Conservation (phyloP, 2,888 invertebrate genomes). For the Drosophila kanekoi region DNA sequence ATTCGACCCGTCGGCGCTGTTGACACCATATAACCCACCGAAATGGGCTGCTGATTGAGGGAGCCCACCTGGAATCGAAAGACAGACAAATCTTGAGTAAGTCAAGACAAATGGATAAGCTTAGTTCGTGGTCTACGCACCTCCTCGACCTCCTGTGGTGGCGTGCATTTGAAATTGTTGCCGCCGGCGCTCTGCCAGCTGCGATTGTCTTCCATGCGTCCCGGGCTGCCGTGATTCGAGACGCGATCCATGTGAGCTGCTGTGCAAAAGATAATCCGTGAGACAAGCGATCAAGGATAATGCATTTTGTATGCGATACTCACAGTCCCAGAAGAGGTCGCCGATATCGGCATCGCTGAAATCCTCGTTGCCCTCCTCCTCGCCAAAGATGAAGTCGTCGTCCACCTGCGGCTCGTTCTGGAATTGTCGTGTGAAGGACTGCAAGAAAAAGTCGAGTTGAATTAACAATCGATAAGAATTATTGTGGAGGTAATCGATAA, state of each 20-base stretch:
- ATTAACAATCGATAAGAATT: not conserved
- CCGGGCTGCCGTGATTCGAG: conserved; percentile 87
- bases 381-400: conserved; percentile 87
- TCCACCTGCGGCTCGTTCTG: conserved; percentile 86
- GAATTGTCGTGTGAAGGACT: conserved; percentile 83
- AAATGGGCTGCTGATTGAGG: conserved; percentile 98
- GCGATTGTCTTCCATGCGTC: conserved; percentile 85
- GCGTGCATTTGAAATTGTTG: conserved; percentile 84
- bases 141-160: conserved; percentile 85
- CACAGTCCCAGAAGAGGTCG: conserved; percentile 90
- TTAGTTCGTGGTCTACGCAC: conserved; percentile 53
- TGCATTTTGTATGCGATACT: conserved; percentile 44
- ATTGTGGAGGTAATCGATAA: conserved; percentile 75
- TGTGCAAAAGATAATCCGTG: not conserved
- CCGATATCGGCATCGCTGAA: conserved; percentile 85
- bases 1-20: conserved; percentile 97
- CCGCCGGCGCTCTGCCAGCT: conserved; percentile 86
- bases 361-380: conserved; percentile 86
- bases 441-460: conserved; percentile 6
- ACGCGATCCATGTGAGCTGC: conserved; percentile 86
- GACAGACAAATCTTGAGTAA: not conserved
- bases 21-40: conserved; percentile 98
- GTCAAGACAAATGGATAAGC: not conserved
- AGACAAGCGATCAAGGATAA: not conserved
- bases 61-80: conserved; percentile 89